Evolutionary conservation across 2,888 invertebrate genomes (phyloP), one percentile per base, ranked within the genome.

Genomic region (Yponomeuta malinellus): DNA sequence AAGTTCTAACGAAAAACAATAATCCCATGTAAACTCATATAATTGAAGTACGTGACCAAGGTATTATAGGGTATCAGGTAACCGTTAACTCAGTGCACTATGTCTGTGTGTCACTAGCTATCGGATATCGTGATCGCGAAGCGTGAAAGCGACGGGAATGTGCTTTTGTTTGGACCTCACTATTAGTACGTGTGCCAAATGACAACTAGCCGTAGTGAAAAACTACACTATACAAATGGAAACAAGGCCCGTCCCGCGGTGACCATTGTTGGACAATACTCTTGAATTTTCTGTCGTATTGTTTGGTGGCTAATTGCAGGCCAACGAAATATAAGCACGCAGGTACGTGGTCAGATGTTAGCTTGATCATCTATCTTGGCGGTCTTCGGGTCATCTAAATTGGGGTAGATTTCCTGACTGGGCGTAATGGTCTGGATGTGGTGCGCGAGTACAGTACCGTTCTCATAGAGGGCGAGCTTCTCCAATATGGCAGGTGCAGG

Each of bases 391-490:
- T 23, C 23, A 15, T 2, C 6, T 12, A 59, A 15, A 12, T 59
- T 15, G 12, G 52, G 52, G 3, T 2, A 59, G 15, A 12, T 59
- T 15, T 59, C 15, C 43, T 43, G 43, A 6, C 43, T 43, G 43
- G 43, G 15, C 15, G 1, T 15, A 15, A 59, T 59, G 52, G 52
- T 15, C 52, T 59, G 15, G 52, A 15, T 59, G 15, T 59, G 52
- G 52, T 59, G 52, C 15, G 52, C 12, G 52, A 12, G 52, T 59
- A 59, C 52, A 6, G 66, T 90, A 93, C 92, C 92, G 85, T 92
- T 88, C 82, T 92, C 93, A 82, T 91, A 93, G 80, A 92, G 84
- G 83, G 90, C 89, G 76, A 92, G 89, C 84, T 92, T 92, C 83
- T 91, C 90, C 82, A 84, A 86, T 82, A 93, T 92, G 75, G 91